Percentiles rank a stretch among this genome's conserved stretches.
phyloP scores from a whole-genome alignment of 2,888 invertebrate species.

The Philhelius pedissequus region DNA sequence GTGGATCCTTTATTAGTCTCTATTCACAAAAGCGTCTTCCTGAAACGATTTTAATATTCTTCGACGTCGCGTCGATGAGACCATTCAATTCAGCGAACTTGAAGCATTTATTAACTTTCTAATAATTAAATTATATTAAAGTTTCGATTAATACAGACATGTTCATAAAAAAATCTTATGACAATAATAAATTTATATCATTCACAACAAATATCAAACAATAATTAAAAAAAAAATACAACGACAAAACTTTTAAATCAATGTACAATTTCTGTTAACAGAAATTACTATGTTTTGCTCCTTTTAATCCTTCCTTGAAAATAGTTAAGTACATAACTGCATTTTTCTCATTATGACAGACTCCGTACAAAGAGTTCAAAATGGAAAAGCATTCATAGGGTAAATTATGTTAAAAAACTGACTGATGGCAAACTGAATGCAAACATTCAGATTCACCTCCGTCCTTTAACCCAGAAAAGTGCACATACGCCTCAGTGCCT shows the following conservation, averaged over 20 bases:
- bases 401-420: constrained; percentile 43
- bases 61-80: no score
- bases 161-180: no score
- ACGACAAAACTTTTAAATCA: background rate
- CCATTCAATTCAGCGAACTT: no score
- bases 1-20: no score
- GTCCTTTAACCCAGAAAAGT: constrained; percentile 51
- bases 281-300: background rate
- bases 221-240: background rate
- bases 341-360: constrained; percentile 19
- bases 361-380: background rate
- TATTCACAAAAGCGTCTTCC: no score
- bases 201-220: background rate
- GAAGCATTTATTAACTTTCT: no score
- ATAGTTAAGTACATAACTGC: background rate
- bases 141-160: no score
- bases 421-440: constrained; percentile 31
- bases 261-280: background rate
- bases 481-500: constrained; percentile 49
- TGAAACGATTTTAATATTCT: no score
- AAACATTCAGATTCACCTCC: constrained; percentile 22
- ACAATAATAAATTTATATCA: no score
- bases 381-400: constrained; percentile 27
- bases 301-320: background rate
- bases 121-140: no score